Evolutionary conservation across 2,797 vertebrate genomes (phyloP), one percentile per base, ranked within the genome.

Genomic region (Emys orbicularis): DNA sequence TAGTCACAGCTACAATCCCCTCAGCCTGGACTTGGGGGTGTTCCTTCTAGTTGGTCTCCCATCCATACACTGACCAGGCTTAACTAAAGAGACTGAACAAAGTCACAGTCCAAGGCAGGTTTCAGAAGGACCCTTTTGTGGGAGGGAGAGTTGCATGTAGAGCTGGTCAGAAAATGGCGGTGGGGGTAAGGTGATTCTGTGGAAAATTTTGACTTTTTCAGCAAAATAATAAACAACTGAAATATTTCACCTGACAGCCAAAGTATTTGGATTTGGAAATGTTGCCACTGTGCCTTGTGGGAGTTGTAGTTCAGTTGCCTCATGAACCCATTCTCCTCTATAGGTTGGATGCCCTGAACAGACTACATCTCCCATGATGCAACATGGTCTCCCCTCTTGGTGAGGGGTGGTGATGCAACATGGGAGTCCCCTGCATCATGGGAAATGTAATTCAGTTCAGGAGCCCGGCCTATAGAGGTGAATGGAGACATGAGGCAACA

Each of bases 181-280:
- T 0, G 1, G 2, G 84, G 31, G 27, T 23, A 79, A 74, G 76
- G 34, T 16, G 59, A 31, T 61, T 61, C 27, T 6, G 0, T 53
- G 50, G 25, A 41, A 90, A 94, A 84, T n/a, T 59, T 19, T 19
- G 31, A 65, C 18, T 84, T 93, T 93, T 89, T 92, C 44, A 68
- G 15, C 21, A 56, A 54, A 8, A 68, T 84, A 82, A 91, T 72
- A 19, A 50, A 52, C 34, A 21, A 23, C 34, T 61, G 0, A 85
- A 57, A n/a, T 15, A 9, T 59, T 34, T 31, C 79, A 5, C 25
- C 81, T 84, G 65, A 83, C 89, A 86, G 68, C 2, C 34, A 59
- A 88, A 81, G 72, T 16, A 41, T 41, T n/a, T 72, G 21, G 65
- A 41, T 37, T 72, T 37, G 65, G 65, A 72, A 72, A 72, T 72